Conservation (phyloP, 2,797 vertebrate genomes). For the Cuniculus paca region DNA sequence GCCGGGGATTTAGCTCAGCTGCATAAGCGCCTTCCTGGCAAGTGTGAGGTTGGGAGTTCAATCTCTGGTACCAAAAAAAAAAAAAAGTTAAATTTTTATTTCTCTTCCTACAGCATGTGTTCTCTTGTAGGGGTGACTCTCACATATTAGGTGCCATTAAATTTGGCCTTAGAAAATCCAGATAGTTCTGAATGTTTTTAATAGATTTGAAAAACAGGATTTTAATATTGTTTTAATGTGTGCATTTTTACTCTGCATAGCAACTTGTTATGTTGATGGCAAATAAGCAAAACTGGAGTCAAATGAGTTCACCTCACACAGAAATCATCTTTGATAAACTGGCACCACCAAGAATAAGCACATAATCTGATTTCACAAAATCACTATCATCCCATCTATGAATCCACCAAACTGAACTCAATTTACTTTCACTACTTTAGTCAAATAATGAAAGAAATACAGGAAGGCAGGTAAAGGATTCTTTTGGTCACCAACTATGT, state of each 20-base stretch:
- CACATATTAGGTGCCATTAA: neutral
- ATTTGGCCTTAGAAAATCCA: neutral
- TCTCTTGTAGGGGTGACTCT: neutral
- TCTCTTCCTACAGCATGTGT: neutral
- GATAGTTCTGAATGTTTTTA: neutral
- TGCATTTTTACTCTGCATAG: conserved; percentile 7
- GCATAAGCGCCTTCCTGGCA: too few species aligned
- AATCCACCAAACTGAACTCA: neutral
- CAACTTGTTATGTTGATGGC: neutral
- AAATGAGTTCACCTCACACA: neutral
- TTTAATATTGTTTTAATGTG: neutral
- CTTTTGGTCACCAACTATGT: neutral
- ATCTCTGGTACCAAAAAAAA: too few species aligned
- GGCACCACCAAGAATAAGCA: neutral
- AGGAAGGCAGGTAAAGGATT: neutral
- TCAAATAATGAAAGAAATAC: neutral
- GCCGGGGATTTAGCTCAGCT: too few species aligned
- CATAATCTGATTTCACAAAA: neutral
- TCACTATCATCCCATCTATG: neutral
- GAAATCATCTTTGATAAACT: neutral
- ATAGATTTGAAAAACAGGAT: neutral
- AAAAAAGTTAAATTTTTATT: too few species aligned
- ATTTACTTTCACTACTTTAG: neutral
- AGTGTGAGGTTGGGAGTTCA: too few species aligned
- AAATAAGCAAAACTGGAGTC: neutral